Base-by-base conservation (phyloP, 2,797 vertebrate species). In the Mionectes olivaceus region DNA sequence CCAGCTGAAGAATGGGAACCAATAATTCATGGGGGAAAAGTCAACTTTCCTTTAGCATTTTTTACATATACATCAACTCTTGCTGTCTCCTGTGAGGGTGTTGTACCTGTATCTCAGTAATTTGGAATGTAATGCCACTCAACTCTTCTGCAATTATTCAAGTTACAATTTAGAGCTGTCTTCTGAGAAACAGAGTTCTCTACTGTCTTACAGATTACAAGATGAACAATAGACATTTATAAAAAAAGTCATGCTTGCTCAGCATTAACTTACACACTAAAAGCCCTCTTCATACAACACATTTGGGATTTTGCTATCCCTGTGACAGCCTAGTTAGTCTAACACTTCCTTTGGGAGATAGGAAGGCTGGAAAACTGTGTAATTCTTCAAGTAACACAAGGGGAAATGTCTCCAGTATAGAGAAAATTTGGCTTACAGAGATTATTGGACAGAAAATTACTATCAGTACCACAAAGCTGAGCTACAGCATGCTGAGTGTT, bases 101-200 rank as follows among this genome's bases (percentile, higher is more conserved):
- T 97, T 81, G 67, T 86, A 93, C 92, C 83, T 95, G 32, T 89
- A 93, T 83, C 89, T 97, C 97, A 84, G 94, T 97, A 86, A 89
- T 97, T 94, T 47, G 94, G 97, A 97, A 98, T 96, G 93, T 83
- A 97, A 96, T 90, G 60, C 89, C 97, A 97, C 96, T 97, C 97
- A 95, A 65, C 92, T 94, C 60, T 82, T 95, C 79, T 96, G 94
- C 94, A 97, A 98, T 93, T 97, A 96, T 98, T 97, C 96, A 92
- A 86, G 74, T 89, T 61, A 93, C 52, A 93, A 94, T 93, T 96
- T 88, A 96, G 90, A 78, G 46, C 88, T 96, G 97, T 95, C 25
- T 97, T 73, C 94, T 83, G 95, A 83, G 93, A 97, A 97, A 91
- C 81, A 46, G 47, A 88, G 92, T 91, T 94, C 97, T 98, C 98